These are phyloP conservation scores for Tachystola acroxantha DNA, from an alignment of 2,888 invertebrate species.

Conservation along the genomic window DNA sequence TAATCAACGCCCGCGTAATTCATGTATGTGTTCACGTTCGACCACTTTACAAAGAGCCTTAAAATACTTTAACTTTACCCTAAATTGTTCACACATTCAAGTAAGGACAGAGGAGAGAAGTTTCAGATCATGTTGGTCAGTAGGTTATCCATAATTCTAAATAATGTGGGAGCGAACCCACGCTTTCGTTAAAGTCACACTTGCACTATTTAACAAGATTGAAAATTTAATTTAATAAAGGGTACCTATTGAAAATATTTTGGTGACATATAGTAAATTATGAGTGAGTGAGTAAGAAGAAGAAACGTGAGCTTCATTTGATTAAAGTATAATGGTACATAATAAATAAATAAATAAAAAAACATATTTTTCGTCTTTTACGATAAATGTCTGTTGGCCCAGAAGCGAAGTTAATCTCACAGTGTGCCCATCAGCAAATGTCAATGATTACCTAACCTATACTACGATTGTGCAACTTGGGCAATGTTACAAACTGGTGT, in stretches of 20 bases:
- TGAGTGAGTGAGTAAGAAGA: no score
- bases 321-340: no score
- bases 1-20: constrained; percentile 69
- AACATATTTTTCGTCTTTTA: no score
- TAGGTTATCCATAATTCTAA: constrained; percentile 52
- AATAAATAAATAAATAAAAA: no score
- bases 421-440: no score
- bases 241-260: constrained; percentile 12
- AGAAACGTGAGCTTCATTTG: no score
- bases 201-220: constrained; percentile 32
- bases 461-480: no score
- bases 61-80: constrained; percentile 24
- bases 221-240: constrained; percentile 37
- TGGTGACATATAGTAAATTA: no score
- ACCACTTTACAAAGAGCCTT: constrained; percentile 41
- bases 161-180: constrained; percentile 50
- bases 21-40: constrained; percentile 39
- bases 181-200: constrained; percentile 36
- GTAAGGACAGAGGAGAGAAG: constrained; percentile 12
- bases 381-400: no score
- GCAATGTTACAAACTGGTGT: no score
- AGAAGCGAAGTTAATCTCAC: no score
- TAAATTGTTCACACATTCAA: constrained; percentile 16
- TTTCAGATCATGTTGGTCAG: constrained; percentile 29
- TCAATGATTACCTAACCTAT: no score